A percentile compares a stretch with the other conserved stretches of the same genome.
Evolutionary conservation across 2,797 vertebrate genomes (phyloP).

Genomic region (Xiphophorus birchmanni): DNA sequence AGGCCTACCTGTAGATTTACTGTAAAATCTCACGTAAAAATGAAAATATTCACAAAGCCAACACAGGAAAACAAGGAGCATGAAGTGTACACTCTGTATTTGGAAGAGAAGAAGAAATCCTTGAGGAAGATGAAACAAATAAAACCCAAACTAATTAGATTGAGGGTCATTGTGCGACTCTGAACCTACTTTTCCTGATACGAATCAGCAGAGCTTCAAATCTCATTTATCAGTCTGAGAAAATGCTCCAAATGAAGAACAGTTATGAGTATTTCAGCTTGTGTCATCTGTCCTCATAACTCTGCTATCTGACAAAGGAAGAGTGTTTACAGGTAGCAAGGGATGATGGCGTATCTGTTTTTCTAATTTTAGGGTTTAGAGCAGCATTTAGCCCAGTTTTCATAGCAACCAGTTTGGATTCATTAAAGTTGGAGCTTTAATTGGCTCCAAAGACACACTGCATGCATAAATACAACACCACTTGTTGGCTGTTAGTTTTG

Average conservation of each 20-base stretch:
- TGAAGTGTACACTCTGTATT: neutral
- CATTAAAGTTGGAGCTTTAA: constrained; percentile 20
- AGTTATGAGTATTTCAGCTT: constrained; percentile 19
- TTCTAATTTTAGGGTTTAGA: constrained; percentile 63
- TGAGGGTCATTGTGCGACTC: constrained; percentile 24
- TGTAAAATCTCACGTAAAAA: neutral
- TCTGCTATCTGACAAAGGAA: constrained; percentile 24
- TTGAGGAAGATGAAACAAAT: constrained; percentile 3
- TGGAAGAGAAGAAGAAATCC: constrained; percentile 1
- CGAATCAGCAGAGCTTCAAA: constrained; percentile 35
- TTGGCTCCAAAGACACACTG: neutral
- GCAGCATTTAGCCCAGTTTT: constrained; percentile 57
- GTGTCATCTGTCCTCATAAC: constrained; percentile 24
- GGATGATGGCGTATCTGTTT: constrained; percentile 20
- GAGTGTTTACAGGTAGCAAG: constrained; percentile 25
- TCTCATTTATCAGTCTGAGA: constrained; percentile 41
- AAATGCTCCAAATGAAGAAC: constrained; percentile 43
- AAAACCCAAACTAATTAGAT: constrained; percentile 2
- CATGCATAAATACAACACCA: neutral
- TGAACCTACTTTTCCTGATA: constrained; percentile 33
- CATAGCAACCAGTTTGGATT: constrained; percentile 50
- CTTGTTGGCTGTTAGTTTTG: neutral
- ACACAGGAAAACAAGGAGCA: neutral
- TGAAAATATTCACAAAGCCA: neutral
- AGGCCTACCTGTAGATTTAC: neutral